Percentiles rank a stretch among this genome's conserved stretches.
Conservation (phyloP, 64 coral and sea anemone species). For the Anthopleura sola region DNA sequence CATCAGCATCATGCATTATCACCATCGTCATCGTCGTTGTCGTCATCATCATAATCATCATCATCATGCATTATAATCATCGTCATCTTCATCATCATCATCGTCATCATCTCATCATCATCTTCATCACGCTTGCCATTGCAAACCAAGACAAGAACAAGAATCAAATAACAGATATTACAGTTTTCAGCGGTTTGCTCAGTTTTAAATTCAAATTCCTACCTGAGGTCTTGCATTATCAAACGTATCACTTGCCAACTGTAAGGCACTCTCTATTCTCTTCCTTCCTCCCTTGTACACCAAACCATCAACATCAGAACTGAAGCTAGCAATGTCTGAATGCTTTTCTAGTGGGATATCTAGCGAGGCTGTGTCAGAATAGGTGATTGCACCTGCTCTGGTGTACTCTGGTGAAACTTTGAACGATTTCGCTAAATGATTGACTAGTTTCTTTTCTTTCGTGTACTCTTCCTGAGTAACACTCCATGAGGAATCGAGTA, state of each 20-base stretch:
- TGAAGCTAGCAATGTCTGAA: constrained; percentile 28
- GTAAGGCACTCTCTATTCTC: constrained; percentile 27
- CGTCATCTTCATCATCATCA: no score
- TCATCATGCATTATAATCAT: no score
- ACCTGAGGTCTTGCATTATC: constrained; percentile 30
- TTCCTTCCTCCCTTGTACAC: constrained; percentile 31
- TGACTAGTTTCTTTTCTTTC: constrained; percentile 29
- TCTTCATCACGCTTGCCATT: no score
- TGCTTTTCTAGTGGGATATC: constrained; percentile 25
- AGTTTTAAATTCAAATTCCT: background rate
- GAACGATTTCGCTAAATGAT: constrained; percentile 19
- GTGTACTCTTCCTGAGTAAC: constrained; percentile 6
- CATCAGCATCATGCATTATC: no score
- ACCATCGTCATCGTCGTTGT: no score
- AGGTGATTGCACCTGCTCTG: constrained; percentile 28
- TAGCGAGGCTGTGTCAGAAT: constrained; percentile 30
- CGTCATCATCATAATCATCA: no score
- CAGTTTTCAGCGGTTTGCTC: no score
- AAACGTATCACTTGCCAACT: constrained; percentile 42
- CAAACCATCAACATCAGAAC: constrained; percentile 14
- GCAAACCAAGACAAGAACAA: no score
- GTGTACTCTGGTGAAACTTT: constrained; percentile 45
- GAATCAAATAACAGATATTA: no score
- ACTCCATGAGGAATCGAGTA: constrained; percentile 47
- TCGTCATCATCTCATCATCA: no score